Conservation (phyloP, 2,113 vertebrate species). For the Phalacrocorax aristotelis region DNA sequence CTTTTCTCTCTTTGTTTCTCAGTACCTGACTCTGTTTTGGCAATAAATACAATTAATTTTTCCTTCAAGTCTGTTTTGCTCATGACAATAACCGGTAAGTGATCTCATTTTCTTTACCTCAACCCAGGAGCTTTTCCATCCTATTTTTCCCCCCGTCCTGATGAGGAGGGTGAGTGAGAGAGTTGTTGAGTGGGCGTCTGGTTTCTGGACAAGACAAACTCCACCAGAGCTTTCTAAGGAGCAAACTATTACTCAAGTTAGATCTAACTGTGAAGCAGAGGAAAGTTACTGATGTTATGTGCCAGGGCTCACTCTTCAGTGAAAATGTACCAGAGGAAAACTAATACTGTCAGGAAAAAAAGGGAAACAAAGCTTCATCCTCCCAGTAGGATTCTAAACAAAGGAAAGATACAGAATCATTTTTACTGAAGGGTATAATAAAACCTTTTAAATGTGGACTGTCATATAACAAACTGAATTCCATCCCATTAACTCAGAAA, state of each 20-base stretch:
- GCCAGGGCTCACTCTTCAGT: not conserved
- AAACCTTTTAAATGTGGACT: not conserved
- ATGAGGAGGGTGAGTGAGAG: not conserved
- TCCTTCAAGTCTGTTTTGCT: not conserved
- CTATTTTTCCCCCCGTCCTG: not conserved
- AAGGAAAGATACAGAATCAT: not conserved
- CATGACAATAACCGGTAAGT: not conserved
- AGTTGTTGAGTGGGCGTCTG: not conserved
- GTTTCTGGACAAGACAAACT: not conserved
- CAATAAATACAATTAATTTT: not conserved
- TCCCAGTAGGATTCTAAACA: not conserved
- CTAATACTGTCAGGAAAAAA: not conserved
- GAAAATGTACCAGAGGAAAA: not conserved
- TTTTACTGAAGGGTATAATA: not conserved
- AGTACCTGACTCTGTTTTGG: not conserved
- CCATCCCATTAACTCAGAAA: slow-evolving; percentile 7
- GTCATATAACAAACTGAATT: not conserved
- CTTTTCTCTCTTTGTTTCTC: not conserved
- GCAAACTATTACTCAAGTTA: not conserved
- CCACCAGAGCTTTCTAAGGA: not conserved
- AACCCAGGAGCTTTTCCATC: not conserved
- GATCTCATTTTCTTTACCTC: not conserved
- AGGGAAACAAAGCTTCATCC: not conserved
- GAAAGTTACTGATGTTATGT: not conserved
- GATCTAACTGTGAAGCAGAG: not conserved